These are phyloP conservation scores for Sarcophaga variegata DNA, from an alignment of 2,888 invertebrate genomes.

Conservation along the genomic window DNA sequence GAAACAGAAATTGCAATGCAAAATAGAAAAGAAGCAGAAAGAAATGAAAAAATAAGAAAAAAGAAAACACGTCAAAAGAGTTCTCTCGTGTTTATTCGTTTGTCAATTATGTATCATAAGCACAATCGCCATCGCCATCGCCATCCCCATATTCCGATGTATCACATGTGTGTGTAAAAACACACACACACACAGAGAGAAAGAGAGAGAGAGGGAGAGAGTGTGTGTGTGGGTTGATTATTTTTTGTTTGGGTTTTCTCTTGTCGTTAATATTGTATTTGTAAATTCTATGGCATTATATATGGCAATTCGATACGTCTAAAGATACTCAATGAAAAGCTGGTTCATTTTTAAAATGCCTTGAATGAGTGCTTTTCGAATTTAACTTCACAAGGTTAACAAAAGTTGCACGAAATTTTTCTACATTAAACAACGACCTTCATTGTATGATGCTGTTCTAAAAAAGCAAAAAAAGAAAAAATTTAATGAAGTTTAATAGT, in stretches of 20 bases:
- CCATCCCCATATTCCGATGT: neutral
- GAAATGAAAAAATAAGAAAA: no score
- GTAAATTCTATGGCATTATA: slow-evolving; percentile 25
- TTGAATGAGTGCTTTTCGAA: slow-evolving; percentile 60
- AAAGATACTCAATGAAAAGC: slow-evolving; percentile 65
- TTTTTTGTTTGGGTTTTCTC: neutral
- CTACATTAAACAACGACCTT: slow-evolving; percentile 54
- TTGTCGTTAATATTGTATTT: slow-evolving; percentile 13
- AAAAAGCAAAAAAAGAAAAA: slow-evolving; percentile 12
- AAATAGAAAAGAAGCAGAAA: neutral
- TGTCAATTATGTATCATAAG: neutral
- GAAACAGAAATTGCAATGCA: slow-evolving; percentile 18
- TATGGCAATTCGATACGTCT: slow-evolving; percentile 63
- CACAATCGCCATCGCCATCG: neutral
- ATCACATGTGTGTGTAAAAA: slow-evolving; percentile 40
- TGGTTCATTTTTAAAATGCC: slow-evolving; percentile 50
- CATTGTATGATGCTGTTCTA: slow-evolving; percentile 15
- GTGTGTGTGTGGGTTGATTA: neutral
- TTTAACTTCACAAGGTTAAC: slow-evolving; percentile 60
- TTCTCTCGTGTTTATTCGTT: slow-evolving; percentile 36
- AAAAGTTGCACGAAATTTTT: slow-evolving; percentile 49
- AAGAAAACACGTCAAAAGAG: neutral
- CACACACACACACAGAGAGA: no score
- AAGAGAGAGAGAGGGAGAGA: no score
- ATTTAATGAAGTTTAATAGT: neutral